Evolutionary conservation across 2,113 vertebrate species (phyloP).

Genomic region (Isurus oxyrinchus): DNA sequence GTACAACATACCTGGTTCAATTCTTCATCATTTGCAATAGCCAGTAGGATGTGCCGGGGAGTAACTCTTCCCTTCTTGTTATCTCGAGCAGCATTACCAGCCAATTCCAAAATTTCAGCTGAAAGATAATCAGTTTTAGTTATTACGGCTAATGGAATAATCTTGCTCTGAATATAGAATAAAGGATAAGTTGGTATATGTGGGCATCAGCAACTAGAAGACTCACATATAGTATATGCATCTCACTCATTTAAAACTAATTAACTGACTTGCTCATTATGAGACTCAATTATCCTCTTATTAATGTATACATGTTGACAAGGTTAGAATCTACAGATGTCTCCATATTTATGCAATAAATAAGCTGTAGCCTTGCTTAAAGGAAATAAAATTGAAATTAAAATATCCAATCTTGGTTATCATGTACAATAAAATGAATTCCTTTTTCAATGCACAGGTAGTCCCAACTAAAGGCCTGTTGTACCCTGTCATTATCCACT

Average conservation of each 20-base stretch:
- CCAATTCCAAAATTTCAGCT: slow-evolving; percentile 97
- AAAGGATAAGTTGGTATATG: background rate
- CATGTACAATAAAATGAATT: background rate
- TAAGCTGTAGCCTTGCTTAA: background rate
- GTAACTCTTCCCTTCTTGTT: slow-evolving; percentile 97
- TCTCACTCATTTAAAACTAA: background rate
- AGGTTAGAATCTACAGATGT: background rate
- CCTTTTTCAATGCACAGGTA: background rate
- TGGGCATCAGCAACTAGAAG: background rate
- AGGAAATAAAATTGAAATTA: background rate
- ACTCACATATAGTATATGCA: background rate
- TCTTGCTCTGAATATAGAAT: background rate
- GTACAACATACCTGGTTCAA: slow-evolving; percentile 79
- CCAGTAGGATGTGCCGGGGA: slow-evolving; percentile 90
- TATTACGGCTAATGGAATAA: background rate
- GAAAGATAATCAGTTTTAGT: slow-evolving; percentile 35
- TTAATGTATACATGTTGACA: background rate
- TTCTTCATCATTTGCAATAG: slow-evolving; percentile 95
- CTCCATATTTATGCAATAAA: background rate
- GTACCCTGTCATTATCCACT: background rate
- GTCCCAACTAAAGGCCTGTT: background rate
- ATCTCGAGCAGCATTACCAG: slow-evolving; percentile 93
- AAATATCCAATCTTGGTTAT: background rate
- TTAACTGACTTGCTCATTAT: background rate
- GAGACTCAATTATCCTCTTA: background rate